A percentile compares a stretch with the other conserved stretches of the same genome.
Conservation (phyloP, 2,888 invertebrate genomes). For the Thelaira solivaga region DNA sequence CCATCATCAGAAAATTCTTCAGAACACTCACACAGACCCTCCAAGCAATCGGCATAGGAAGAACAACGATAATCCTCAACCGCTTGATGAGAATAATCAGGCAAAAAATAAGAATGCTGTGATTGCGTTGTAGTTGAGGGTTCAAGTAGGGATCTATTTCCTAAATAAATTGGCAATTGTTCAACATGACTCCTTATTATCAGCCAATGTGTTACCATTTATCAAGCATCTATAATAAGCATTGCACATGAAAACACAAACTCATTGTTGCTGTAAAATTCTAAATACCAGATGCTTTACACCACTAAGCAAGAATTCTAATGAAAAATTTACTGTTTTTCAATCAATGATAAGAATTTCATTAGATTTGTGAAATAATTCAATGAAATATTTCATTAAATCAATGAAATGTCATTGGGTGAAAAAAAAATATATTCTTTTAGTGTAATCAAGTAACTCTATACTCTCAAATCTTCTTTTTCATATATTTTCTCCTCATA, state of each 20-base stretch:
- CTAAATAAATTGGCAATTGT: constrained; percentile 21
- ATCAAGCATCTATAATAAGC: constrained; percentile 84
- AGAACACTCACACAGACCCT: constrained; percentile 84
- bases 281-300: too few relatives aligned
- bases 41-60: constrained; percentile 88
- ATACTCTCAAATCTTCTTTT: too few relatives aligned
- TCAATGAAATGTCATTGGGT: too few relatives aligned
- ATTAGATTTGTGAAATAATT: too few relatives aligned
- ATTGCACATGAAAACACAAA: constrained; percentile 89
- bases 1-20: constrained; percentile 86
- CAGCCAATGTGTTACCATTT: constrained; percentile 64
- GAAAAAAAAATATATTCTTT: too few relatives aligned
- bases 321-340: too few relatives aligned
- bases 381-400: too few relatives aligned
- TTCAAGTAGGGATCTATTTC: background rate
- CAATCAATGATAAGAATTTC: too few relatives aligned
- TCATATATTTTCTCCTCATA: too few relatives aligned
- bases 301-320: too few relatives aligned
- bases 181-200: constrained; percentile 66
- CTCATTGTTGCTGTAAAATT: constrained; percentile 88
- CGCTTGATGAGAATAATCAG: constrained; percentile 61
- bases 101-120: constrained; percentile 4
- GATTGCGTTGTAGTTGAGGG: background rate
- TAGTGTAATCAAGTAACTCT: too few relatives aligned
- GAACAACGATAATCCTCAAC: constrained; percentile 72